Evolutionary conservation across 2,888 invertebrate species (phyloP).

Genomic region (Idaea aversata): DNA sequence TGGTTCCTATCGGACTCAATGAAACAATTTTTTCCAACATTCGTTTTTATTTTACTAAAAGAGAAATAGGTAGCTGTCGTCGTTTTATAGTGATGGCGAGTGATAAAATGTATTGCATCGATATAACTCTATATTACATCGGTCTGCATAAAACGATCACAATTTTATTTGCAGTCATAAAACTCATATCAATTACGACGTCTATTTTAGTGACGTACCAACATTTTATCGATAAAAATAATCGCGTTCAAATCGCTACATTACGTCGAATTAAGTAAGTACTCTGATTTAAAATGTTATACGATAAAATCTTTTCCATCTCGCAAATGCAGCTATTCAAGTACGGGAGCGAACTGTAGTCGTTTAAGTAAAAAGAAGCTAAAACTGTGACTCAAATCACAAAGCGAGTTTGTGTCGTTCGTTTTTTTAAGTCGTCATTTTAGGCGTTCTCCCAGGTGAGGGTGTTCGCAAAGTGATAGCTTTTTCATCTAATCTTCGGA

Average conservation of each 20-base stretch:
- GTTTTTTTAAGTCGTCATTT: slow-evolving; percentile 36
- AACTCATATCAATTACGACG: slow-evolving; percentile 32
- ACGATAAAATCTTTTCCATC: slow-evolving; percentile 34
- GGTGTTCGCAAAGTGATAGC: slow-evolving; percentile 45
- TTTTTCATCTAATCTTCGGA: slow-evolving; percentile 49
- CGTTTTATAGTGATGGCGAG: slow-evolving; percentile 32
- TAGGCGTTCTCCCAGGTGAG: slow-evolving; percentile 44
- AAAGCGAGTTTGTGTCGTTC: slow-evolving; percentile 39
- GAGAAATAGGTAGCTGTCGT: slow-evolving; percentile 29
- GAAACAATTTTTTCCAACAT: slow-evolving; percentile 46
- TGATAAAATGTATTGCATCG: slow-evolving; percentile 33
- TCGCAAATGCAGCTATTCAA: slow-evolving; percentile 34
- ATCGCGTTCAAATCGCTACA: slow-evolving; percentile 26
- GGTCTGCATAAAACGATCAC: slow-evolving; percentile 30
- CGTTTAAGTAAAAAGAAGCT: slow-evolving; percentile 44
- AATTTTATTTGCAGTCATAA: slow-evolving; percentile 28
- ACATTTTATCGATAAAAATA: slow-evolving; percentile 22
- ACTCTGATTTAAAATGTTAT: slow-evolving; percentile 28
- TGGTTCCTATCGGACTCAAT: slow-evolving; percentile 50
- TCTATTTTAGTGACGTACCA: slow-evolving; percentile 25
- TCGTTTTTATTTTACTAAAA: slow-evolving; percentile 32
- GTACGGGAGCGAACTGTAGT: slow-evolving; percentile 30
- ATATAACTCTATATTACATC: slow-evolving; percentile 31
- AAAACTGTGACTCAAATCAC: slow-evolving; percentile 43
- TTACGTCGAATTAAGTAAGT: slow-evolving; percentile 30